phyloP scores from a whole-genome alignment of 2,888 invertebrate species.

The Venusia cambrica region DNA sequence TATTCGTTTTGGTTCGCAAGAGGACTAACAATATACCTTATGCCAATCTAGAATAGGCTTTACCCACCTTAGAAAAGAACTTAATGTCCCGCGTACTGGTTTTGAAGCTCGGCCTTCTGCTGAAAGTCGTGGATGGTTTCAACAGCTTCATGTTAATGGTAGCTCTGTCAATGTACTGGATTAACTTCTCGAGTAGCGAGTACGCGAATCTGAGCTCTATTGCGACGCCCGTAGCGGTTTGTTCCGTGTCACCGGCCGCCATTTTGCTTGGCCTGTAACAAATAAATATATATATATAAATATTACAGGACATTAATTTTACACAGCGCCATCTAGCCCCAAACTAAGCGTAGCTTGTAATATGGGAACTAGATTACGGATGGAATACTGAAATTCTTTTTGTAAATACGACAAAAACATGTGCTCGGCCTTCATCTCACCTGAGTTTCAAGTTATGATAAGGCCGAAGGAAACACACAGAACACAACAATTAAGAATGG shows the following conservation, averaged over 20 bases:
- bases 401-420: too few relatives aligned
- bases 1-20: too few relatives aligned
- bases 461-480: too few relatives aligned
- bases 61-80: constrained; percentile 95
- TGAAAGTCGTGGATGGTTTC: constrained; percentile 97
- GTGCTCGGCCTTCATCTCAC: too few relatives aligned
- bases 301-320: too few relatives aligned
- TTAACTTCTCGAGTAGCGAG: constrained; percentile 96
- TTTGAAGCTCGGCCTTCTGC: constrained; percentile 94
- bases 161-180: constrained; percentile 97
- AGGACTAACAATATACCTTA: not conserved
- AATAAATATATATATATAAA: not conserved
- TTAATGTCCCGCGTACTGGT: constrained; percentile 98
- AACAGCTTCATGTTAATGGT: constrained; percentile 97
- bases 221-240: constrained; percentile 88
- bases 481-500: too few relatives aligned
- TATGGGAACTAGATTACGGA: too few relatives aligned
- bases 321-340: constrained; percentile 2
- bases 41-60: not conserved
- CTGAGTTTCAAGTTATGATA: too few relatives aligned
- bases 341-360: too few relatives aligned
- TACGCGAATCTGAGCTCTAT: constrained; percentile 98
- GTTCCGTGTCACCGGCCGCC: constrained; percentile 86
- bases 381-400: too few relatives aligned
- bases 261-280: constrained; percentile 84